A percentile compares a stretch with the other conserved stretches of the same genome.
These are phyloP conservation scores for Rhynchonycteris naso DNA, from an alignment of 2,797 vertebrate species.

Conservation along the genomic window DNA sequence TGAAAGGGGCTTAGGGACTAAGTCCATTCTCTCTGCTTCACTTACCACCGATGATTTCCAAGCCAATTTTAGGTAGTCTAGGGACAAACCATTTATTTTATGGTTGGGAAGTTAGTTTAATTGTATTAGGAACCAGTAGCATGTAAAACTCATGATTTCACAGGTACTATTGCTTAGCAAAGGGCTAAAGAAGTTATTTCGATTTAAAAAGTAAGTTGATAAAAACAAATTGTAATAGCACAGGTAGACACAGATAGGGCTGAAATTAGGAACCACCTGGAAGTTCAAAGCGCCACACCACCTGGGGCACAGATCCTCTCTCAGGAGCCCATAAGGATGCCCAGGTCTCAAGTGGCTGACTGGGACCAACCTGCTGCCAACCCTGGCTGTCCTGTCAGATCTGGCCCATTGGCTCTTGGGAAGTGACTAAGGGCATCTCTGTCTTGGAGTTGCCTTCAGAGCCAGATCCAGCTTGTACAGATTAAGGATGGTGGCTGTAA, in stretches of 20 bases:
- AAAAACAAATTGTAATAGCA: background rate
- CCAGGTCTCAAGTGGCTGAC: background rate
- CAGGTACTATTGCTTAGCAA: background rate
- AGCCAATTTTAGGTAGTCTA: background rate
- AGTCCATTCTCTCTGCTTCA: background rate
- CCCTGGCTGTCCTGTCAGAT: background rate
- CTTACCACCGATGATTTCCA: background rate
- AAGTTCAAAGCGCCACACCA: background rate
- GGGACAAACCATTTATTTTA: background rate
- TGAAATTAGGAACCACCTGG: background rate
- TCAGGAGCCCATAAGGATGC: background rate
- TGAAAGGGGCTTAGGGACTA: background rate
- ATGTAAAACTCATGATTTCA: background rate
- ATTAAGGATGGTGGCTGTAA: background rate
- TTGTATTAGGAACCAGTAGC: background rate
- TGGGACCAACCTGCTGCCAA: background rate
- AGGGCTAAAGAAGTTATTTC: background rate
- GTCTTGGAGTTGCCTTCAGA: background rate
- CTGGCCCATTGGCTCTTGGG: background rate
- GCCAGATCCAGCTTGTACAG: background rate
- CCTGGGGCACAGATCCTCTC: background rate
- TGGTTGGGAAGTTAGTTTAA: slow-evolving; percentile 17
- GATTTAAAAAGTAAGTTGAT: background rate
- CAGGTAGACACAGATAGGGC: background rate
- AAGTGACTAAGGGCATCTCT: background rate